A percentile compares a stretch with the other conserved stretches of the same genome.
These are phyloP conservation scores for Chinchilla lanigera DNA, from an alignment of 2,113 vertebrate genomes.

Conservation along the genomic window DNA sequence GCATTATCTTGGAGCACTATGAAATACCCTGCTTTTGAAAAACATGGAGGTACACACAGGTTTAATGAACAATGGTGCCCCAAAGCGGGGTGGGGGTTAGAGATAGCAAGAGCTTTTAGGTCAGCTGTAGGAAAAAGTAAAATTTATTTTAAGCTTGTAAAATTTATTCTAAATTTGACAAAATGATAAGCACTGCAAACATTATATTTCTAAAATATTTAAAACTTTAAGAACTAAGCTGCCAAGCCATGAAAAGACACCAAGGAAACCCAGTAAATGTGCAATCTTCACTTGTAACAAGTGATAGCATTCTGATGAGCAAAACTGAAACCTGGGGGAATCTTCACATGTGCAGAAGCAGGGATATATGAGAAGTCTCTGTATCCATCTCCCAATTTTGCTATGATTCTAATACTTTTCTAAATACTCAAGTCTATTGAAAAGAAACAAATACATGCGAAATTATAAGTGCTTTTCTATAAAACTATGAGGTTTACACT, in stretches of 20 bases:
- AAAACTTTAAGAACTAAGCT: background rate
- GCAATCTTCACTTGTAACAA: background rate
- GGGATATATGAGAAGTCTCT: background rate
- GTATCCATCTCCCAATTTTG: background rate
- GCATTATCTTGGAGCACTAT: background rate
- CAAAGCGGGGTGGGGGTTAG: too few species aligned
- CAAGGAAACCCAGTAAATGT: background rate
- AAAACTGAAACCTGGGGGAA: background rate
- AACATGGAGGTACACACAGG: background rate
- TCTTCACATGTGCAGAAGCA: background rate
- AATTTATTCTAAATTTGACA: background rate
- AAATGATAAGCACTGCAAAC: background rate
- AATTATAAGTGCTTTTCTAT: background rate
- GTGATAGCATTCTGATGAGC: background rate
- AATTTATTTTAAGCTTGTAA: too few species aligned
- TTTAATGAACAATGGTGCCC: background rate
- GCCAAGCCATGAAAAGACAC: background rate
- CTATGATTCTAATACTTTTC: background rate
- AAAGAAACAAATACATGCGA: background rate
- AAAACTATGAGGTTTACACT: background rate
- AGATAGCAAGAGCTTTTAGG: background rate
- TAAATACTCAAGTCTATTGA: background rate
- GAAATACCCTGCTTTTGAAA: background rate
- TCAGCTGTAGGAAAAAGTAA: background rate
- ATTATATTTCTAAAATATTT: background rate